Percentiles rank a stretch among this genome's conserved stretches.
Conservation (phyloP, 2,113 vertebrate genomes). For the Acanthochromis polyacanthus region DNA sequence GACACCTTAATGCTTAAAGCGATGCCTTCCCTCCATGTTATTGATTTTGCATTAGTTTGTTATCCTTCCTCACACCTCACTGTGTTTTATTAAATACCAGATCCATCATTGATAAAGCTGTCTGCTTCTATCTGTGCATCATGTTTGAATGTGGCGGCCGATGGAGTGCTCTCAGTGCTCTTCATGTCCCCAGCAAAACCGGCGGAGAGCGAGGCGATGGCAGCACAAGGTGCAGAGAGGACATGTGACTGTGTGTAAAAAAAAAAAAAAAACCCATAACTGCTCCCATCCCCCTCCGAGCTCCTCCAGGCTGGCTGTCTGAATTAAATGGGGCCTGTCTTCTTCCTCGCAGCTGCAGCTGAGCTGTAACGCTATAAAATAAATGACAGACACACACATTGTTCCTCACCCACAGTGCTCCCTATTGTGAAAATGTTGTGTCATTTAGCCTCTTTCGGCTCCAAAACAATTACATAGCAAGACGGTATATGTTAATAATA, state of each 20-base stretch:
- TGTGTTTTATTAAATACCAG: background rate
- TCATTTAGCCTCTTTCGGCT: conserved; percentile 23
- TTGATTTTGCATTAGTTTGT: conserved; percentile 22
- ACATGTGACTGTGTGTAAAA: conserved; percentile 61
- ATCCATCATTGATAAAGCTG: conserved; percentile 25
- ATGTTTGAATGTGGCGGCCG: conserved; percentile 16
- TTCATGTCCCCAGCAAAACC: conserved; percentile 35
- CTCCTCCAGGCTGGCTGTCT: conserved; percentile 43
- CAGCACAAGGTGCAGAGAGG: conserved; percentile 54
- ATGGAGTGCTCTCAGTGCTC: conserved; percentile 20
- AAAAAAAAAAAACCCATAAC: conserved; percentile 30
- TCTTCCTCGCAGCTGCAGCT: conserved; percentile 61
- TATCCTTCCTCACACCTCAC: background rate
- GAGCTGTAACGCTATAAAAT: conserved; percentile 43
- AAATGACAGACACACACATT: conserved; percentile 52
- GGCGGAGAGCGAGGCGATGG: conserved; percentile 37
- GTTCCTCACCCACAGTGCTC: conserved; percentile 13
- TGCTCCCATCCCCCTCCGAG: conserved; percentile 40
- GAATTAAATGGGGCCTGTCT: conserved; percentile 67
- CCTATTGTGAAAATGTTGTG: conserved; percentile 34
- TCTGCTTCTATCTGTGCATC: conserved; percentile 1
- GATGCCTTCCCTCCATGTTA: background rate
- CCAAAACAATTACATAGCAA: conserved; percentile 21
- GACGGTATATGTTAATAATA: conserved; percentile 13
- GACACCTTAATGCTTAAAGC: background rate